These are phyloP conservation scores for Bombus turneri DNA, from an alignment of 1,140 invertebrate species.

Conservation along the genomic window DNA sequence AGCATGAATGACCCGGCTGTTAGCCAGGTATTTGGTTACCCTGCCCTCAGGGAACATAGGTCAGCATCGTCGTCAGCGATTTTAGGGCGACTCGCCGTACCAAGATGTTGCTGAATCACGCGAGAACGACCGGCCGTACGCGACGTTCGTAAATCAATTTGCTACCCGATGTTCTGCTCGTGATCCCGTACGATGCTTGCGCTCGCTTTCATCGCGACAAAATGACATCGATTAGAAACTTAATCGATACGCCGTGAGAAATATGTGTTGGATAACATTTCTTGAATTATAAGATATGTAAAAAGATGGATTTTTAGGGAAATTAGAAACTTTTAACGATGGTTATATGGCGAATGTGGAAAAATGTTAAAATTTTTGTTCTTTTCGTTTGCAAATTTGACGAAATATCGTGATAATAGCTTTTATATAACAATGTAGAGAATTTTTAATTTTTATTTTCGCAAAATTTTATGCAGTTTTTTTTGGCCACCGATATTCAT, in stretches of 20 bases:
- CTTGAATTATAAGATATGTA: fast-evolving
- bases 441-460: too few species aligned
- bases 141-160: constrained; percentile 52
- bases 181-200: not conserved
- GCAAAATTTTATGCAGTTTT: too few species aligned
- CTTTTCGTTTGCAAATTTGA: too few species aligned
- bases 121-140: not conserved
- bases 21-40: constrained; percentile 44
- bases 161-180: constrained; percentile 7
- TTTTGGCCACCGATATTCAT: too few species aligned
- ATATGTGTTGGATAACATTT: not conserved
- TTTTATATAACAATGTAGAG: too few species aligned
- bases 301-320: not conserved
- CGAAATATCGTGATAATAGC: too few species aligned
- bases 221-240: too few species aligned
- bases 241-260: not conserved
- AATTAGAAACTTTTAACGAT: too few species aligned
- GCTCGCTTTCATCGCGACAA: too few species aligned
- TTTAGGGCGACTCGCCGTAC: constrained; percentile 31
- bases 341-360: too few species aligned
- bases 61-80: constrained; percentile 49
- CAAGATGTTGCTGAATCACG: constrained; percentile 51
- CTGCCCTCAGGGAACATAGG: constrained; percentile 26
- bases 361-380: too few species aligned
- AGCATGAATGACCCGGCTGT: constrained; percentile 52